Evolutionary conservation across 1,140 invertebrate species (phyloP), one percentile per base, ranked within the genome.

Genomic region (Fopius arisanus): DNA sequence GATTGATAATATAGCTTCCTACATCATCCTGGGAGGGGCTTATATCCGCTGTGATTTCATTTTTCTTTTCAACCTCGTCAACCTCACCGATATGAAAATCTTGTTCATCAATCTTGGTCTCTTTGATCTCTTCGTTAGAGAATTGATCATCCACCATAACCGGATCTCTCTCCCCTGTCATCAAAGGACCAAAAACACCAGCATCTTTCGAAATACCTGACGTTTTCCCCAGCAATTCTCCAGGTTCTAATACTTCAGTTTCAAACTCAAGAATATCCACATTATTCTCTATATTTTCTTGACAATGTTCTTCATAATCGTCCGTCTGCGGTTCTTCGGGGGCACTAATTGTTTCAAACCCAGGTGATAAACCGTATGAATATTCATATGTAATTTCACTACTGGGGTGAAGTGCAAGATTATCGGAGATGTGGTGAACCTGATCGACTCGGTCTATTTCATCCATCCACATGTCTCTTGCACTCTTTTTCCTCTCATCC

Each of bases 371-470:
- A 48, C 43, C 7, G 16, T 48, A 48, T n/a, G 43, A 48, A 16
- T 48, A 4, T 48, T 48, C 43, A 19, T 48, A 48, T 19, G 19
- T 6, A 9, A 67, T 19, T 59, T 40, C 40, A 59, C 48, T 7
- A 43, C 31, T 28, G n/a, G 23, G 1, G 23, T 28, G 4, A 26
- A 29, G 0, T 0, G 79, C 73, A 9, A 78, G 78, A 41, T 79
- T 77, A 16, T 80, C 78, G 2, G 73, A 77, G 7, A 78, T 78
- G 43, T 79, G 80, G 29, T 62, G 73, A 4, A 69, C 16, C 70
- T 78, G 76, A 7, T 63, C 63, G 7, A 19, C 31, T 21, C 16
- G 37, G 3, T 28, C 65, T 33, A 51, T 21, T 10, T 54, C 37
- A 66, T 70, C 73, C 59, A 75, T n/a, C 67, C 59, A 75, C n/a